These are phyloP conservation scores for Yponomeuta plumbellus DNA, from an alignment of 2,888 invertebrate genomes.

Conservation along the genomic window DNA sequence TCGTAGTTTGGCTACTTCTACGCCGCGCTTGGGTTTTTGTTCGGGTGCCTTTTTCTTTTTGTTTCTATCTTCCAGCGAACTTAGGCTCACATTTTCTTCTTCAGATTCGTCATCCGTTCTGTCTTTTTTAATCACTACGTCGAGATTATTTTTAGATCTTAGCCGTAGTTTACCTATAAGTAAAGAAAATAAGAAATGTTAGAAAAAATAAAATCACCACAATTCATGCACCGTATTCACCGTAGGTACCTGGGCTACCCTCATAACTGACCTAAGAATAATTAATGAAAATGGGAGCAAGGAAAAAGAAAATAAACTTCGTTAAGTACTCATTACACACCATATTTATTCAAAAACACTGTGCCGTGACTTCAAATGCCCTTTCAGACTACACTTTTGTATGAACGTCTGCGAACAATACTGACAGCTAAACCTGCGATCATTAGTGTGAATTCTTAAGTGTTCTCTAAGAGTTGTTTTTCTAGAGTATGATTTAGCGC, in stretches of 20 bases:
- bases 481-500: slow-evolving; percentile 43
- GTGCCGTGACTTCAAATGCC: slow-evolving; percentile 27
- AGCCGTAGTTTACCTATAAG: neutral
- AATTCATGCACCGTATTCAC: neutral
- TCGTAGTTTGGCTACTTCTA: slow-evolving; percentile 22
- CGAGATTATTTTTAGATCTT: neutral
- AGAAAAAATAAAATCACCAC: neutral
- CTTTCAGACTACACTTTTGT: slow-evolving; percentile 19
- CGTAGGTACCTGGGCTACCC: too few species aligned
- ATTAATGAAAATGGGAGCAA: neutral
- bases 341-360: neutral
- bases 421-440: slow-evolving; percentile 37
- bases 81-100: slow-evolving; percentile 21
- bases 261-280: too few species aligned
- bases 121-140: neutral
- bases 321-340: neutral
- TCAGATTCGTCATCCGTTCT: slow-evolving; percentile 2
- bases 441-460: slow-evolving; percentile 40
- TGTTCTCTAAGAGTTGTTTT: slow-evolving; percentile 48
- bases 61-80: neutral
- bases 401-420: slow-evolving; percentile 38
- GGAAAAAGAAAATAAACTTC: neutral
- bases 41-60: slow-evolving; percentile 6
- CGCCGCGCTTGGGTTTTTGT: slow-evolving; percentile 22
- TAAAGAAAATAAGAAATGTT: neutral